Percentiles rank a stretch among this genome's conserved stretches.
Conservation (phyloP, 1,140 invertebrate species). For the Drosophila dunni region DNA sequence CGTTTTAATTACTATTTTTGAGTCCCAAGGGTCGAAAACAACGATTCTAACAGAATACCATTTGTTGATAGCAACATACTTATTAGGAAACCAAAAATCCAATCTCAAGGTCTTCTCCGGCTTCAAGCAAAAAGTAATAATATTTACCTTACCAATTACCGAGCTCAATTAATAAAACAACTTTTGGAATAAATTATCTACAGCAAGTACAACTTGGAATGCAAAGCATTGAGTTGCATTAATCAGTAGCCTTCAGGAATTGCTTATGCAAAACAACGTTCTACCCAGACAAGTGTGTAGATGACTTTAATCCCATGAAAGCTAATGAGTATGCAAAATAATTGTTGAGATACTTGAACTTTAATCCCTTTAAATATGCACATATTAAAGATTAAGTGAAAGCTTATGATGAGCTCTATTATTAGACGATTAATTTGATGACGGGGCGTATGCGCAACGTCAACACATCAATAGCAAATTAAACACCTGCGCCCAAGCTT, state of each 20-base stretch:
- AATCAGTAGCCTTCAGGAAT: constrained; percentile 22
- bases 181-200: constrained; percentile 18
- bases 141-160: constrained; percentile 43
- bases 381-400: constrained; percentile 11
- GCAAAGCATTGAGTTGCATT: constrained; percentile 35
- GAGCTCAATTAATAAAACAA: constrained; percentile 38
- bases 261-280: constrained; percentile 34
- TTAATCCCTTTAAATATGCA: constrained; percentile 3
- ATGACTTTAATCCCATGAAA: neutral
- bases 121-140: constrained; percentile 36
- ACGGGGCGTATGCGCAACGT: constrained; percentile 6
- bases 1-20: constrained; percentile 72
- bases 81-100: constrained; percentile 31
- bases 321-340: constrained; percentile 21
- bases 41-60: neutral
- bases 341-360: neutral
- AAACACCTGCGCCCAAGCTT: constrained; percentile 55
- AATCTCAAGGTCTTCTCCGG: constrained; percentile 7
- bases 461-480: constrained; percentile 68
- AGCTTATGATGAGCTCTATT: constrained; percentile 42
- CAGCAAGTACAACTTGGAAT: constrained; percentile 11
- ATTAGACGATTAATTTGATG: constrained; percentile 33
- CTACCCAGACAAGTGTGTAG: neutral
- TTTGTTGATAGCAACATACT: constrained; percentile 22
- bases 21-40: neutral